These are phyloP conservation scores for Siniperca knerii DNA, from an alignment of 2,113 vertebrate species.

Conservation along the genomic window DNA sequence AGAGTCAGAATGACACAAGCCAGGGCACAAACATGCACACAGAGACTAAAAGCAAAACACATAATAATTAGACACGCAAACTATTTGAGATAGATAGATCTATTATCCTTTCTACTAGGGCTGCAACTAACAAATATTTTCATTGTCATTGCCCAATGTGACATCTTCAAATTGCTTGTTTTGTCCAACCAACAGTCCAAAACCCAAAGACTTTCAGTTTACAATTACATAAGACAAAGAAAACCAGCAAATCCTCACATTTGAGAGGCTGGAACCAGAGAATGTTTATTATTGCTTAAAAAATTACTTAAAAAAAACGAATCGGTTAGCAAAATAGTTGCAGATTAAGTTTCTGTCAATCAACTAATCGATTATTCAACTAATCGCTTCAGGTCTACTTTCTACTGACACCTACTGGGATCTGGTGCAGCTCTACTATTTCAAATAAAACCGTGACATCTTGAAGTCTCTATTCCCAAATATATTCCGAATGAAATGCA, in stretches of 20 bases:
- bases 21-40: slow-evolving; percentile 35
- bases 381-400: not conserved
- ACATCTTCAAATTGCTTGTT: not conserved
- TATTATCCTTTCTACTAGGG: not conserved
- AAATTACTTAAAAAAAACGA: not conserved
- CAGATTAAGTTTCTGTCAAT: not conserved
- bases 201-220: not conserved
- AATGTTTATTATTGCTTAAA: not conserved
- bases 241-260: not conserved
- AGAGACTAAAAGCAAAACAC: not conserved
- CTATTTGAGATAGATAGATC: not conserved
- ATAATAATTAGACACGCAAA: slow-evolving; percentile 7
- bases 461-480: slow-evolving; percentile 3
- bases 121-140: not conserved
- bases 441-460: slow-evolving; percentile 33
- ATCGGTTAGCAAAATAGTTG: not conserved
- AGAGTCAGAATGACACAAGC: slow-evolving; percentile 23
- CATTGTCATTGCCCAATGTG: not conserved
- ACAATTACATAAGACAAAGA: not conserved
- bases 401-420: not conserved
- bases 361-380: slow-evolving; percentile 1
- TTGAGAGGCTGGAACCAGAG: not conserved
- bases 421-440: not conserved
- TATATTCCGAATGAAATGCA: slow-evolving; percentile 30
- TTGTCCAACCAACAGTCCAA: not conserved